Base-by-base conservation (phyloP, 2,888 invertebrate genomes). In the Mythimna lalbum region DNA sequence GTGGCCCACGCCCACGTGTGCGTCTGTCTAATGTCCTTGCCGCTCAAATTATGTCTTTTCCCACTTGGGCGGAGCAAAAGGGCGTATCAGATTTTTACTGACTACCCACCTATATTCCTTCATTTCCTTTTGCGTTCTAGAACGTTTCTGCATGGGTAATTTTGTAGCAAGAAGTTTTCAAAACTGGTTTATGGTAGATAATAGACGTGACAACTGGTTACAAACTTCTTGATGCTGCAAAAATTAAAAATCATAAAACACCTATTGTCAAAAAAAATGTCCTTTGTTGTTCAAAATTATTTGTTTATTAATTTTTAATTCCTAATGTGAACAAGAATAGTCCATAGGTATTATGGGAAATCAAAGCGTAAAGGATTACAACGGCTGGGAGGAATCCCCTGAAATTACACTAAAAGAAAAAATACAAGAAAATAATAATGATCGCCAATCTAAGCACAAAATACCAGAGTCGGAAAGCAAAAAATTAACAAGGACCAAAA, bases 281-380 rank as follows among this genome's bases (percentile, higher is more conserved):
- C 55, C 14, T 27, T 43, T 59, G 39, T 36, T 27, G 23, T 10
- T 52, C 52, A 70, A 78, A 78, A 70, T 79, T 78, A 36, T 68
- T 59, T 39, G 66, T 78, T 43, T 39, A 50, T 9, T 27, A 21
- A 10, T 36, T 31, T 49, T 1, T 36, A 69, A 56, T 53, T 52
- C 49, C 69, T 57, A 23, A 67, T 59, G 57, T 69, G 6, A 64
- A 64, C 12, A 43, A 56, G 3, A 56, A 14, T 70, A 7, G 14
- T 43, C 4, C n/a, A 2, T 23, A 43, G 43, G 6, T 17, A 80
- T n/a, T 53, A 88, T 88, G 88, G 88, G 88, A 76, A 87, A 87
- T 80, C 73, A 78, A 68, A 77, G 74, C 57, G 70, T 81, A 33
- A 84, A 69, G 71, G 71, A 78, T 60, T 72, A 70, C 39, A 56